Conservation (phyloP, 2,113 vertebrate species). For the Ictidomys tridecemlineatus region DNA sequence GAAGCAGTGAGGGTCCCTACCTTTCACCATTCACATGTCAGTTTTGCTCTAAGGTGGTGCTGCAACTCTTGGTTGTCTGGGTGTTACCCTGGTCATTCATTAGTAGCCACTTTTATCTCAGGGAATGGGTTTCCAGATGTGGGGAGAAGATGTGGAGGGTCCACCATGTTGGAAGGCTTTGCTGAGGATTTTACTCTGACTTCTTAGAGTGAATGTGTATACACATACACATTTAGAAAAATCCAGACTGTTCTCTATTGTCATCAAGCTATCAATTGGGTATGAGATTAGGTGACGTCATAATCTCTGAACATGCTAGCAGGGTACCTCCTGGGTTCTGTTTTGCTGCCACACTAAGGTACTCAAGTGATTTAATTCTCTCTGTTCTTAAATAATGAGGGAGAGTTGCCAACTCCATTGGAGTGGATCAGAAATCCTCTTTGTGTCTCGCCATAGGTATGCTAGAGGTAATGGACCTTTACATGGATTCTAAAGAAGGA, state of each 20-base stretch:
- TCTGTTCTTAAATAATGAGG: constrained; percentile 56
- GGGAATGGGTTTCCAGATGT: background rate
- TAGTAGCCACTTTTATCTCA: background rate
- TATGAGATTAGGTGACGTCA: background rate
- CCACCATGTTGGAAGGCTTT: background rate
- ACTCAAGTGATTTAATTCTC: constrained; percentile 66
- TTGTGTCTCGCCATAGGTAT: constrained; percentile 16
- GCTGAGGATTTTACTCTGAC: background rate
- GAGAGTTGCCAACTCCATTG: background rate
- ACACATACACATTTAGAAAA: background rate
- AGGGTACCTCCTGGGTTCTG: background rate
- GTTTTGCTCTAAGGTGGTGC: background rate
- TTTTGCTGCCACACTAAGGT: constrained; percentile 29
- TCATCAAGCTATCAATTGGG: background rate
- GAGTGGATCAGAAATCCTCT: constrained; percentile 32
- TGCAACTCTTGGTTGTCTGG: background rate
- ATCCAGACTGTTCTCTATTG: background rate
- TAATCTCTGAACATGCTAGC: constrained; percentile 45
- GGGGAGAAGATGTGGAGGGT: background rate
- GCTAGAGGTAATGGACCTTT: constrained; percentile 34
- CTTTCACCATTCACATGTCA: background rate
- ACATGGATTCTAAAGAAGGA: constrained; percentile 35
- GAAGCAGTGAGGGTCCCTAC: background rate
- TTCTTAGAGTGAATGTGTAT: background rate
- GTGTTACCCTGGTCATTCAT: background rate